Evolutionary conservation across 1,140 invertebrate species (phyloP), one percentile per base, ranked within the genome.

Genomic region (Camponotus floridanus): DNA sequence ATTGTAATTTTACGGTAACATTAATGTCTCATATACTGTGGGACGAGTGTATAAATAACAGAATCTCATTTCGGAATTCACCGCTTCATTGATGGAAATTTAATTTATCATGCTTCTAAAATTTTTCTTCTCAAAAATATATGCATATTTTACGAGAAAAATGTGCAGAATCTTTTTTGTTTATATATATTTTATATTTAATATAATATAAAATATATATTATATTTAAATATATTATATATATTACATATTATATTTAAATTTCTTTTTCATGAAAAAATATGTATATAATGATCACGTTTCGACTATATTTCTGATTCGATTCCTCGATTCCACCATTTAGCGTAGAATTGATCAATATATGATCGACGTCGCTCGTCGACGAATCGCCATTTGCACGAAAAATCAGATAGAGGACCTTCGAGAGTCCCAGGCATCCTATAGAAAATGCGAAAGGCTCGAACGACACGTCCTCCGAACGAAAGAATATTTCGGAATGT

Each of bases 401-500:
- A 61, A 64, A 18, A 61, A 45, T 73, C 55, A 42, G 26, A 7
- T 13, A 33, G 31, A 73, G 39, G 11, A 45, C 15, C 48, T 33
- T 42, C 26, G 57, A 83, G 68, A 74, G 59, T 83, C 48, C 31
- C 57, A 55, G 36, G 15, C 33, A 42, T 73, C 45, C 8, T 18
- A 18, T 13, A 36, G 51, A 80, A 81, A 73, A 81, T 81, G 57
- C 79, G 79, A 81, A 45, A 81, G 42, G 26, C 31, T 26, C 68
- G 15, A 71, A 18, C 67, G 18, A 61, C 61, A 67, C 51, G 67
- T 81, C 39, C 68, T 73, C 51, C 18, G 70, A 18, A 9, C 21
- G 68, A 74, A 42, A 73, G 57, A 57, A 74, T 73, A 42, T 74
- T 83, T 83, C 68, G 39, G 39, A 45, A 80, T 80, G 48, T 45